phyloP scores from a whole-genome alignment of 2,888 invertebrate species.

The Bimastos eiseni region DNA sequence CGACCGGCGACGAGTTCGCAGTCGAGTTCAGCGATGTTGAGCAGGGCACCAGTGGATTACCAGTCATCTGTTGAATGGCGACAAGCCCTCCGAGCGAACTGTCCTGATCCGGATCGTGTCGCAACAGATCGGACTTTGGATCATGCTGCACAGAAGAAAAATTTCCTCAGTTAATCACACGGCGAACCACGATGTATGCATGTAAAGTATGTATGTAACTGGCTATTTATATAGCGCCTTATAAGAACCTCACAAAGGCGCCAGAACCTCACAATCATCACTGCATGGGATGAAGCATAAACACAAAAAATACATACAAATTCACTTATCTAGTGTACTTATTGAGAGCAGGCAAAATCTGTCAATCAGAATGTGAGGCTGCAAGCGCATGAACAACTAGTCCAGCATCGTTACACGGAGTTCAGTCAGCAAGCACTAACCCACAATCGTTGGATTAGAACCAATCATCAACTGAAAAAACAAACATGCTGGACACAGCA shows the following conservation, averaged over 20 bases:
- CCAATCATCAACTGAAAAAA: not conserved
- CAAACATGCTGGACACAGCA: too few species aligned
- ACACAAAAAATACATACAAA: not conserved
- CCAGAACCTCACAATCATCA: not conserved
- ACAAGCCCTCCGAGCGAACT: not conserved
- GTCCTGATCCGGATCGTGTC: slow-evolving; percentile 17
- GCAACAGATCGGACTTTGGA: slow-evolving; percentile 16
- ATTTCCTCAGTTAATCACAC: not conserved
- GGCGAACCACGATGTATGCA: too few species aligned
- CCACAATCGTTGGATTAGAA: not conserved
- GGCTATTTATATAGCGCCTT: too few species aligned
- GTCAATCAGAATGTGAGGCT: not conserved
- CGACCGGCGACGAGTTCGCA: slow-evolving; percentile 24
- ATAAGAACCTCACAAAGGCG: too few species aligned
- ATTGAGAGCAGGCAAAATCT: not conserved
- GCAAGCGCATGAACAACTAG: not conserved
- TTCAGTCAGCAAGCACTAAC: not conserved
- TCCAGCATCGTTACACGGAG: not conserved
- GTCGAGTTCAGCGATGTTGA: slow-evolving; percentile 8
- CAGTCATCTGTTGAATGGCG: not conserved
- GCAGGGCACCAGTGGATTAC: slow-evolving; percentile 22
- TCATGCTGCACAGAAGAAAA: not conserved
- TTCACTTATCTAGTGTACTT: not conserved
- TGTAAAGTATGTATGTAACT: too few species aligned
- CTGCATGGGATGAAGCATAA: too few species aligned